Base-by-base conservation (phyloP, 1,140 invertebrate genomes). In the Ostrea denselamellosa region DNA sequence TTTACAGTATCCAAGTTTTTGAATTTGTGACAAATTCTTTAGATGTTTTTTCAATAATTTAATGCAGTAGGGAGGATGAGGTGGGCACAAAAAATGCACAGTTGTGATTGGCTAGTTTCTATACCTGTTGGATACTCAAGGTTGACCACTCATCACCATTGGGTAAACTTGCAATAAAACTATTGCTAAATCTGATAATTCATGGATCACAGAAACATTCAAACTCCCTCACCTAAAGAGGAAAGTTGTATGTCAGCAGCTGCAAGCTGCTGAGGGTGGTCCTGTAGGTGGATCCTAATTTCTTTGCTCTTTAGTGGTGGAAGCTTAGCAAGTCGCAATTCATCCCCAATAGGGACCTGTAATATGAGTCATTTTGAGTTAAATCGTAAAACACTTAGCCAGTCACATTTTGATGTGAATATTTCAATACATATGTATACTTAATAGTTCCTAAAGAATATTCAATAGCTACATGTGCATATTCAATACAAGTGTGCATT, bases 221-320 rank as follows among this genome's bases (percentile, higher is more conserved):
- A 0, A 0, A 62, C 58, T 0, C 25, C 14, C 82, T 86, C 86
- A 93, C 92, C 92, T 84, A 92, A 19, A 71, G 92, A 93, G 0
- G 92, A 93, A 12, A 93, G 82, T 85, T 91, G 90, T 65, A 93
- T 90, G 71, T 93, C 92, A 28, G 90, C 90, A n/a, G 89, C 85
- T 68, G 90, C 89, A 14, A 52, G 52, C 12, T 77, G 25, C 25
- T 77, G 28, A 3, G 68, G 22, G 9, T 77, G 68, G 3, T 86
- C 83, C 68, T 52, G n/a, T 0, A 56, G 51, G 84, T 56, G 9
- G 22, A 81, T 4, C 90, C 89, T 12, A 83, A 85, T n/a, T 44
- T 91, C 90, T 52, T 87, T 25, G 28, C 90, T 90, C 86, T 89
- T 83, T 22, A 93, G 81, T n/a, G 91, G 51, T 62, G 92, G 92